Evolutionary conservation across 2,113 vertebrate species (phyloP), one percentile per base, ranked within the genome.

Genomic region (Podiceps cristatus): DNA sequence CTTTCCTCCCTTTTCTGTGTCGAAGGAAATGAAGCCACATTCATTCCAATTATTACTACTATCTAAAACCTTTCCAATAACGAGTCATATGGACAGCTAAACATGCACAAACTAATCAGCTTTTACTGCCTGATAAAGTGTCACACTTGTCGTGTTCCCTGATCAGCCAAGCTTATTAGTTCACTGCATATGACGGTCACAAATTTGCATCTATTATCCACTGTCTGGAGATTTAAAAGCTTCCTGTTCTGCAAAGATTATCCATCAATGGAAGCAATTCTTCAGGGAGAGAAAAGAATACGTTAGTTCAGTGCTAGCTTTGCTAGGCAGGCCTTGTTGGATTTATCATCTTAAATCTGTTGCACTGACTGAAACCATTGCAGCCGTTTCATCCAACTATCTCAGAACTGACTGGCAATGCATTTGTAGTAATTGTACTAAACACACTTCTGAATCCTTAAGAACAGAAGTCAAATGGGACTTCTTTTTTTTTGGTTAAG

Each of bases 131-230:
- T 94, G 93, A 94, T 95, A 90, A 86, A 92, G 74, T 81, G 86
- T 92, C 94, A 86, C 91, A 95, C 77, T 95, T 87, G 86, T 60
- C 72, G 14, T 63, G 74, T 50, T 94, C 91, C 78, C 92, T 69
- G 93, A 95, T 97, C 96, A 95, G 81, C 84, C 1, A 0, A 83
- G 88, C 81, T 93, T 94, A 94, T 97, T 94, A 88, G 52, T 88
- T 96, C 60, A 9, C 82, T 77, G 69, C 62, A 86, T 93, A 93
- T 68, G 52, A 96, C 11, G 23, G 73, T 72, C 86, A 66, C 88
- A 94, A 95, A 96, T 97, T 94, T 96, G 94, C 92, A 96, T 95
- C 82, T 86, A 92, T 96, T 96, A 91, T 81, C 83, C 90, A 63
- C 81, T 90, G 84, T 83, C 95, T 91, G 84, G 84, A 95, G 93